Evolutionary conservation across 2,113 vertebrate species (phyloP).

Genomic region (Oncorhynchus kisutch): DNA sequence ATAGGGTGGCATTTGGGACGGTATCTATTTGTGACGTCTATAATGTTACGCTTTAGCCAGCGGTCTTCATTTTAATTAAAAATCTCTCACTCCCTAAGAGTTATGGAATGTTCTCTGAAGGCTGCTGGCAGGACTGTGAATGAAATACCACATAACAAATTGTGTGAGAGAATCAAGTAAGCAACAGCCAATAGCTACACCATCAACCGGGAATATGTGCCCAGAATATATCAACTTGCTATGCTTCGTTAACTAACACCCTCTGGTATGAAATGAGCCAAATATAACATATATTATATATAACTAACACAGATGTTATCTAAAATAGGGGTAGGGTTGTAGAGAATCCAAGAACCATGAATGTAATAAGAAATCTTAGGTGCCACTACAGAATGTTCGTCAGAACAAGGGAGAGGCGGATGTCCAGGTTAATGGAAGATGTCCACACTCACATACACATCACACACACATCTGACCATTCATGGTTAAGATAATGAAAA

Average conservation of each 20-base stretch:
- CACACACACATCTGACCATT: too few species aligned
- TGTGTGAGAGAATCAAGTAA: constrained; percentile 59
- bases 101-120: constrained; percentile 65
- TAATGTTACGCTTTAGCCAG: constrained; percentile 60
- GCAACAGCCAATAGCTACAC: constrained; percentile 52
- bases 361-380: too few species aligned
- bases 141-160: constrained; percentile 68
- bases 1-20: too few species aligned
- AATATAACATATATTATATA: neutral
- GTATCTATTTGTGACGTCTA: constrained; percentile 49
- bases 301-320: too few species aligned
- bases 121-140: constrained; percentile 61
- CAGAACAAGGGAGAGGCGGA: too few species aligned
- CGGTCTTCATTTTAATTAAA: constrained; percentile 77
- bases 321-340: too few species aligned
- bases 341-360: too few species aligned
- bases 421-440: too few species aligned
- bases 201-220: constrained; percentile 47
- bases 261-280: neutral
- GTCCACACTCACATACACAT: too few species aligned
- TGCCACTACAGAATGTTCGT: too few species aligned
- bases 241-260: neutral
- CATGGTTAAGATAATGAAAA: too few species aligned
- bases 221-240: constrained; percentile 37
- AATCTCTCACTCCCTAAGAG: constrained; percentile 72